phyloP scores from a whole-genome alignment of 2,888 invertebrate genomes.

The Chymomyza procnemis region DNA sequence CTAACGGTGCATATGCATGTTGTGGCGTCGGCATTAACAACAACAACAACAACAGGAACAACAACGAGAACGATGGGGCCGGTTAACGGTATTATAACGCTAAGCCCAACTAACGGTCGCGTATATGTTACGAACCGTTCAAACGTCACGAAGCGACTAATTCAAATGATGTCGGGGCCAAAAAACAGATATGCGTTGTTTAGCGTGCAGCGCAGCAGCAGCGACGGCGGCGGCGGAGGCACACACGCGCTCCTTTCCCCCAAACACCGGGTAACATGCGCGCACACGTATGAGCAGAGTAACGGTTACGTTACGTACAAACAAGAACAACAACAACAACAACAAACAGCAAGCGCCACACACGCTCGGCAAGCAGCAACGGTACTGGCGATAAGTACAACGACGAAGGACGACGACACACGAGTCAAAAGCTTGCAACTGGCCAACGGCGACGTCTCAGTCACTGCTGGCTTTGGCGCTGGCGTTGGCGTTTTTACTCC shows the following conservation, averaged over 20 bases:
- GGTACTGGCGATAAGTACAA: conserved; percentile 17
- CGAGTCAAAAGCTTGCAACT: conserved; percentile 25
- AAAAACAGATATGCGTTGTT: conserved; percentile 67
- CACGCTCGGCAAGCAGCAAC: conserved; percentile 41
- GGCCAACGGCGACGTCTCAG: conserved; percentile 9
- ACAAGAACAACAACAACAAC: too few species aligned
- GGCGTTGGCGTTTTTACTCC: conserved; percentile 54
- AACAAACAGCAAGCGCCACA: conserved; percentile 60
- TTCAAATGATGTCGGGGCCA: conserved; percentile 76
- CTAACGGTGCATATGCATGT: background rate
- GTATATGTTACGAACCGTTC: conserved; percentile 78
- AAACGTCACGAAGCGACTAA: conserved; percentile 79
- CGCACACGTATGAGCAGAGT: conserved; percentile 64
- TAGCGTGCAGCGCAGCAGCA: conserved; percentile 29
- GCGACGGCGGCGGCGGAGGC: conserved; percentile 35
- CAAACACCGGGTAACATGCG: conserved; percentile 59
- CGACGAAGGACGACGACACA: conserved; percentile 15
- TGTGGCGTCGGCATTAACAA: conserved; percentile 42
- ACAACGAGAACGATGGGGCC: conserved; percentile 4
- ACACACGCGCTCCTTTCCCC: conserved; percentile 50
- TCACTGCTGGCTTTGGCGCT: conserved; percentile 24
- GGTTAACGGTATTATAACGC: conserved; percentile 40
- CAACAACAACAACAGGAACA: conserved; percentile 34
- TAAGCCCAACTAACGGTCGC: conserved; percentile 51
- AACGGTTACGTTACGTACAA: conserved; percentile 48